phyloP scores from a whole-genome alignment of 2,797 vertebrate genomes.

The Enteromius viviparus region DNA sequence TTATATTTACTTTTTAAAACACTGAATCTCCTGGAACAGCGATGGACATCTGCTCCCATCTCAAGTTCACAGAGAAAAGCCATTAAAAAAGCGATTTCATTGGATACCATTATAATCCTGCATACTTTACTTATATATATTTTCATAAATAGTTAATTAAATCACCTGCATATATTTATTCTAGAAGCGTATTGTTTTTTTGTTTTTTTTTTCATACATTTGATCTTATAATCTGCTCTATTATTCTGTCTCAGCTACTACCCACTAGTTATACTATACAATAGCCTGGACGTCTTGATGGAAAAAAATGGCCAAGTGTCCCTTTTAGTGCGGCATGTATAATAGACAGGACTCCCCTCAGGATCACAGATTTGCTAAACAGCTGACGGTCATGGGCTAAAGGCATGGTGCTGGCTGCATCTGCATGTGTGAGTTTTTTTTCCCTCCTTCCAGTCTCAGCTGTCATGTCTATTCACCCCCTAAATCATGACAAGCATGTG shows the following conservation, averaged over 20 bases:
- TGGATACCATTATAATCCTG: too few relatives aligned
- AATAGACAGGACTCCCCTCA: conserved; percentile 44
- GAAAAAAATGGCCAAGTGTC: conserved; percentile 7
- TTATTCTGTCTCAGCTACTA: background rate
- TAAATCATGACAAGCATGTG: conserved; percentile 48
- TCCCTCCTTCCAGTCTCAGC: conserved; percentile 22
- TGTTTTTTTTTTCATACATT: background rate
- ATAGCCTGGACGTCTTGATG: background rate
- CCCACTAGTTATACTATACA: background rate
- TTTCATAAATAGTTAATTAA: background rate
- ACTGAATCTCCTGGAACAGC: too few relatives aligned
- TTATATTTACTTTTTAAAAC: too few relatives aligned
- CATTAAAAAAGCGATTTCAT: too few relatives aligned
- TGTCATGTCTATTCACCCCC: conserved; percentile 54
- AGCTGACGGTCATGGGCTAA: conserved; percentile 54
- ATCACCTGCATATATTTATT: background rate
- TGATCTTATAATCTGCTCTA: background rate
- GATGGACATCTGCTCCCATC: too few relatives aligned
- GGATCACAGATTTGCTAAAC: conserved; percentile 51
- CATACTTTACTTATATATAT: too few relatives aligned
- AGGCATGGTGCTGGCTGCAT: conserved; percentile 45
- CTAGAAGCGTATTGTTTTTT: background rate
- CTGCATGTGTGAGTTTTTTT: conserved; percentile 29
- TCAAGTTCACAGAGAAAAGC: too few relatives aligned
- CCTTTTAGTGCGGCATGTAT: conserved; percentile 38